These are phyloP conservation scores for Drosophila virilis DNA, from an alignment of 1,140 invertebrate genomes.

Conservation along the genomic window DNA sequence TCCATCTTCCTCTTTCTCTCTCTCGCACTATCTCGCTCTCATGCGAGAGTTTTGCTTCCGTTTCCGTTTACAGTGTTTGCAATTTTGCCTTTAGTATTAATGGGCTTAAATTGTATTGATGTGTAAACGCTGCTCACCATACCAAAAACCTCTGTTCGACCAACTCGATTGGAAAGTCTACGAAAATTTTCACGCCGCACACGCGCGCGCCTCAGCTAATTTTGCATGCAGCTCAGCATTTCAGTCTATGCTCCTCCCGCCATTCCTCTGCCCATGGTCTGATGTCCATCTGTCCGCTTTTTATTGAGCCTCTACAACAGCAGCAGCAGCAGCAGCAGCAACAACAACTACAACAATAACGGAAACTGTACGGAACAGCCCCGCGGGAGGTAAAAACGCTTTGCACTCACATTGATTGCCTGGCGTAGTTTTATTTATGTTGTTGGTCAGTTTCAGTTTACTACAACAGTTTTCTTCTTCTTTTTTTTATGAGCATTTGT, in stretches of 20 bases:
- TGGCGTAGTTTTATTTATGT: conserved; percentile 79
- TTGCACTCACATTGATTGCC: conserved; percentile 81
- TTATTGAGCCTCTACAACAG: conserved; percentile 60
- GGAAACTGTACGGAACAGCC: conserved; percentile 41
- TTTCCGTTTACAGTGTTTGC: conserved; percentile 81
- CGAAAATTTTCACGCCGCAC: conserved; percentile 78
- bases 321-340: conserved; percentile 15
- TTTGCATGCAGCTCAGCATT: conserved; percentile 79
- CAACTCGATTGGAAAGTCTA: conserved; percentile 42
- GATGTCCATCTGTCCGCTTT: conserved; percentile 59
- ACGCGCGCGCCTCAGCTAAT: conserved; percentile 71
- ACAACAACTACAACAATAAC: conserved; percentile 16
- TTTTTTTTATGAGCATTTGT: conserved; percentile 71
- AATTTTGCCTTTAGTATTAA: conserved; percentile 79
- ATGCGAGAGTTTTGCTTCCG: conserved; percentile 72
- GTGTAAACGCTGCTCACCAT: conserved; percentile 55
- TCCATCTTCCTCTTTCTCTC: background rate
- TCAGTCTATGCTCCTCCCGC: conserved; percentile 48
- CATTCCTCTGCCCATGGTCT: background rate
- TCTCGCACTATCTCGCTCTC: conserved; percentile 37
- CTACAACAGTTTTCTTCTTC: conserved; percentile 42
- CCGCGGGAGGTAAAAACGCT: conserved; percentile 78
- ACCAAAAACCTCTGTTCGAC: conserved; percentile 29
- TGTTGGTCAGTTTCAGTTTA: conserved; percentile 61
- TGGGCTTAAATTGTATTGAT: conserved; percentile 80